phyloP scores from a whole-genome alignment of 2,888 invertebrate species.

The Napeogenes inachia region DNA sequence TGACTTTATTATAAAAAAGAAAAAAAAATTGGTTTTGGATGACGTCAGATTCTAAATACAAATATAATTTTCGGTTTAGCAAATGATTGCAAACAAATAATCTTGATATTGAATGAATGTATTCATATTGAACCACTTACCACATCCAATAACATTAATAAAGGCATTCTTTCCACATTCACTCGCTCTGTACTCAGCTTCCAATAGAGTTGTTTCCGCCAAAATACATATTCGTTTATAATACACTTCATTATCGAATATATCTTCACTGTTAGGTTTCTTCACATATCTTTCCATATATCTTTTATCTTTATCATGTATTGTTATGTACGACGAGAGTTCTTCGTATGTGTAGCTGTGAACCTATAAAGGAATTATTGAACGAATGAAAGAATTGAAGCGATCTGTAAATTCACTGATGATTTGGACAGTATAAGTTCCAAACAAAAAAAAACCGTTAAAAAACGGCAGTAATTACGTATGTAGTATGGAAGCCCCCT shows the following conservation, averaged over 20 bases:
- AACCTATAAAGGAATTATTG: constrained; percentile 30
- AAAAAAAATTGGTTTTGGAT: not conserved
- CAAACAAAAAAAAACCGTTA: no score
- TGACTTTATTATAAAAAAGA: no score
- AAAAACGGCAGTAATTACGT: no score
- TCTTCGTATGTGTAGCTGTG: constrained; percentile 42
- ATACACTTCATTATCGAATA: constrained; percentile 47
- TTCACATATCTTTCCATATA: constrained; percentile 40
- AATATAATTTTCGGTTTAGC: no score
- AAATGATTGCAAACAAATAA: not conserved
- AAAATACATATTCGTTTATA: constrained; percentile 65
- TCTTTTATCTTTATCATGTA: constrained; percentile 35
- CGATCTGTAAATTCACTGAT: no score
- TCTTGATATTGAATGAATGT: not conserved
- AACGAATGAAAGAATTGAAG: not conserved
- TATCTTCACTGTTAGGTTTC: constrained; percentile 23
- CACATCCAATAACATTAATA: constrained; percentile 80
- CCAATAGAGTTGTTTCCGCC: constrained; percentile 78
- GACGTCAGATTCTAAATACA: not conserved
- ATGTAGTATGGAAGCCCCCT: no score
- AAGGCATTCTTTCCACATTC: constrained; percentile 69
- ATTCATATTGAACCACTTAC: constrained; percentile 40
- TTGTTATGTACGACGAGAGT: constrained; percentile 34
- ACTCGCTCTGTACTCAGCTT: constrained; percentile 74
- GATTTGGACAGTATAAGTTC: no score